These are phyloP conservation scores for Tachuris rubrigastra DNA, from an alignment of 2,113 vertebrate species.

Conservation along the genomic window DNA sequence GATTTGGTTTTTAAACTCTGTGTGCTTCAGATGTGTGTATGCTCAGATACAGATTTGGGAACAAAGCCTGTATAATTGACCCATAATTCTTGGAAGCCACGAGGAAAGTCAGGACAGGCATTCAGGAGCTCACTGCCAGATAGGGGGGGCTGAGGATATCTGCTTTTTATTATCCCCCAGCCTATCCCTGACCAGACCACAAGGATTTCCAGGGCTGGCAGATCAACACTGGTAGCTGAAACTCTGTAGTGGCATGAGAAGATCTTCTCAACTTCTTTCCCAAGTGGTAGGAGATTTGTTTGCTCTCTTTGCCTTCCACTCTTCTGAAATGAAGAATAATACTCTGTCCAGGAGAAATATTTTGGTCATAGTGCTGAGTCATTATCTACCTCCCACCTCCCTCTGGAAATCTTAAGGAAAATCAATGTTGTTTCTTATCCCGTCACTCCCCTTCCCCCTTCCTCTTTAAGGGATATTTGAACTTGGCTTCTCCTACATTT, in stretches of 20 bases:
- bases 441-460: fast-evolving
- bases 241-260: background rate
- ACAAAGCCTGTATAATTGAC: background rate
- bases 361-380: background rate
- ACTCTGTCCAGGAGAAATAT: background rate
- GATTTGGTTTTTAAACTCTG: background rate
- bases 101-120: background rate
- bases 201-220: background rate
- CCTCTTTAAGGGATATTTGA: background rate
- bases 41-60: background rate
- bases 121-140: background rate
- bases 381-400: background rate
- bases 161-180: background rate
- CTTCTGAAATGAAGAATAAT: background rate
- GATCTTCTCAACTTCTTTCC: background rate
- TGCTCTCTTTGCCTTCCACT: background rate
- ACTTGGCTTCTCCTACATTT: background rate
- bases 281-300: background rate
- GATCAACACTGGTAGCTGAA: background rate
- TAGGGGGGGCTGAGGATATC: background rate
- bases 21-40: background rate
- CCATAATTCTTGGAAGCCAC: background rate
- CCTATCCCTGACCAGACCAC: background rate
- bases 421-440: background rate
- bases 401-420: background rate